These are phyloP conservation scores for Thamnaconus septentrionalis DNA, from an alignment of 2,113 vertebrate species.

Conservation along the genomic window DNA sequence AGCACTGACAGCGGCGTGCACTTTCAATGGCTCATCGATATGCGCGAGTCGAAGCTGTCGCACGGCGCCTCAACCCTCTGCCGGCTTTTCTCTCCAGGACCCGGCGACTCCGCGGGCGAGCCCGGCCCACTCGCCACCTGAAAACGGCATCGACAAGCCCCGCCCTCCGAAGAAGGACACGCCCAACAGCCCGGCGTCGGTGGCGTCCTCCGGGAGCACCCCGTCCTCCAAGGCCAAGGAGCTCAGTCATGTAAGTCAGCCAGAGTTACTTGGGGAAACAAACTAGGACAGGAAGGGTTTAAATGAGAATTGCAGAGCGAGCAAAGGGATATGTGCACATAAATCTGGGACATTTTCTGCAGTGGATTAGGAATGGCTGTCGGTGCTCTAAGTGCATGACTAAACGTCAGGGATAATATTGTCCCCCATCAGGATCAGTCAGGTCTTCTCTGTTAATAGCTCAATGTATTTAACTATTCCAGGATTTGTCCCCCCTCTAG, in stretches of 20 bases:
- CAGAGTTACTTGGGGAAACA: constrained; percentile 23
- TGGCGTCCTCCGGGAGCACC: constrained; percentile 97
- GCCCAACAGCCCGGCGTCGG: constrained; percentile 94
- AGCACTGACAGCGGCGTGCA: constrained; percentile 18
- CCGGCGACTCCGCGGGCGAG: constrained; percentile 94
- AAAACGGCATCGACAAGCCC: constrained; percentile 96
- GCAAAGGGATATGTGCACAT: constrained; percentile 57
- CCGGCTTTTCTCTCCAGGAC: constrained; percentile 75
- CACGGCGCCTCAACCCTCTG: neutral
- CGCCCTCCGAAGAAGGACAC: constrained; percentile 96
- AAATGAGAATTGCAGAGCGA: constrained; percentile 52
- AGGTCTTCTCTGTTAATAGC: constrained; percentile 73
- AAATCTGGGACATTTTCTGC: constrained; percentile 59
- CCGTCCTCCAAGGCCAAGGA: constrained; percentile 99
- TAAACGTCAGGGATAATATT: constrained; percentile 77
- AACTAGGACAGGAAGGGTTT: constrained; percentile 58
- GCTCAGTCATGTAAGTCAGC: constrained; percentile 91
- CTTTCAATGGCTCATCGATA: constrained; percentile 2
- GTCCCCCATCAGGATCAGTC: constrained; percentile 74
- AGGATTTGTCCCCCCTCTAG: constrained; percentile 55
- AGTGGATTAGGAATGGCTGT: constrained; percentile 73
- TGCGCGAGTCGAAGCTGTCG: neutral
- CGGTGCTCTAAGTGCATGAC: constrained; percentile 75
- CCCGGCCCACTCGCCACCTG: constrained; percentile 92
- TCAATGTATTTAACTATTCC: constrained; percentile 76